Evolutionary conservation across 35 echinoderm and acorn worm species (phyloP).

Genomic region (Patiria miniata): DNA sequence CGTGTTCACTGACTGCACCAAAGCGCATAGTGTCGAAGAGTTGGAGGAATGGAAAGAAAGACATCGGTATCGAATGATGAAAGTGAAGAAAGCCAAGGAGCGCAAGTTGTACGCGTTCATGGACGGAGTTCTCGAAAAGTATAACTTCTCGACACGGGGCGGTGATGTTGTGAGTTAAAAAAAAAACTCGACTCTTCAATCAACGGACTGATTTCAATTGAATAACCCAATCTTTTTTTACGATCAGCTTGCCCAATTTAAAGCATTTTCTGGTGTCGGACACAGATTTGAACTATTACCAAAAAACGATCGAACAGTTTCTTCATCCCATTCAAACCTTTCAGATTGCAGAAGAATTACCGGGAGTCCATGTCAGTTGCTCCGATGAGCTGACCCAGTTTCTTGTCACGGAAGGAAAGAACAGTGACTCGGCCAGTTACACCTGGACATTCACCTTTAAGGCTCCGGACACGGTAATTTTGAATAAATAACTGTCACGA

Average conservation of each 20-base stretch:
- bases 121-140: slow-evolving; percentile 43
- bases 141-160: neutral
- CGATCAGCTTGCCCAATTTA: no score
- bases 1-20: slow-evolving; percentile 63
- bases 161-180: slow-evolving; percentile 19
- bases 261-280: no score
- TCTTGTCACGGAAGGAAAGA: neutral
- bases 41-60: slow-evolving; percentile 81
- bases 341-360: slow-evolving; percentile 5
- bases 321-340: neutral
- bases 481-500: neutral
- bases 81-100: slow-evolving; percentile 60
- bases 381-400: neutral
- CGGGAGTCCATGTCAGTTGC: neutral
- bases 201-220: neutral
- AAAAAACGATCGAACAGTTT: neutral
- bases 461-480: neutral
- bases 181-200: neutral
- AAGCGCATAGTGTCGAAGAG: slow-evolving; percentile 78
- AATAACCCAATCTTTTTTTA: no score
- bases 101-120: slow-evolving; percentile 70
- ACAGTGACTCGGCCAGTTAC: neutral
- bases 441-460: neutral
- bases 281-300: no score
- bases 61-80: slow-evolving; percentile 80